Base-by-base conservation (phyloP, 2,888 invertebrate genomes). In the Polyommatus iphigenia region DNA sequence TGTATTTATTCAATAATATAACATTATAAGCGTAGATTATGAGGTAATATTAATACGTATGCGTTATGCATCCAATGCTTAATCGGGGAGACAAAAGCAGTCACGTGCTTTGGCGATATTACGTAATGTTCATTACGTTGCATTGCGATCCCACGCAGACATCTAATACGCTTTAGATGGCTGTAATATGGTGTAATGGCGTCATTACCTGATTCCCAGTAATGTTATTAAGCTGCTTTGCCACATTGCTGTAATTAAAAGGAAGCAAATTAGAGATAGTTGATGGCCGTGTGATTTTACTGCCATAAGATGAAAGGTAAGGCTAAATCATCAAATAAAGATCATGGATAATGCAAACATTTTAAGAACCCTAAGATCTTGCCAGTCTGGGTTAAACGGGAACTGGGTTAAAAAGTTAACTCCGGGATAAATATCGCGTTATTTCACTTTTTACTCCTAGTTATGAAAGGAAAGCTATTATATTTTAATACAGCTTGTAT, bases 171-270 rank as follows among this genome's bases (percentile, higher is more conserved):
- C 6, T 15, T 67, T 29, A 6, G 29, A 18, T 67, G 18, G 13
- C 67, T 32, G 67, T 67, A 67, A 15, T 20, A 62, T 67, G 67
- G 18, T 67, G 67, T 67, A 67, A 29, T 67, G 13, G 29, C 67
- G 15, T 32, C 67, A 18, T 67, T 67, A 18, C 67, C 62, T 67
- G 29, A 67, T 67, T 32, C 5, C 18, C 0, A 32, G 62, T 67
- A 67, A 67, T 32, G 13, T 29, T 6, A 67, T 67, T 67, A 67
- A 67, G 32, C 67, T 67, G 67, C 29, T 67, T 24, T 24, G 62
- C 15, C 18, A 32, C 67, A 29, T 5, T 29, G 18, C 1, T 32
- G 29, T 67, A 67, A 67, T 67, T 67, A 32, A 29, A 32, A 29
- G 15, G 29, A 67, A 67, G 15, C 6, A 32, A 24, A 32, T 29